Evolutionary conservation across 2,113 vertebrate species (phyloP).

Genomic region (Urocitellus parryii): DNA sequence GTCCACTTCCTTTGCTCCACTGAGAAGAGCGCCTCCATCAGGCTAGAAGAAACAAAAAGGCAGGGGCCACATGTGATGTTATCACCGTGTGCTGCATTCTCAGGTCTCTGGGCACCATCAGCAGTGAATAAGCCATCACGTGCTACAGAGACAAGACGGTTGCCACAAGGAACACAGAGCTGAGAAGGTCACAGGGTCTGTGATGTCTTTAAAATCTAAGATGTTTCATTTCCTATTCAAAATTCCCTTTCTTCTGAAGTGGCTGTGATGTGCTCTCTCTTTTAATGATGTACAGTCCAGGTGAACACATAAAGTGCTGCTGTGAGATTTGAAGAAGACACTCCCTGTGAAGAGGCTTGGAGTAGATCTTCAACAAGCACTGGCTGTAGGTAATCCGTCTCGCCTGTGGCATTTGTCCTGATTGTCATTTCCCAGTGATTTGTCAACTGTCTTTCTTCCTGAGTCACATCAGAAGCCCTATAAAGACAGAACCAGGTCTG

Average conservation of each 20-base stretch:
- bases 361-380: neutral
- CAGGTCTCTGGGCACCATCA: neutral
- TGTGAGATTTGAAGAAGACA: neutral
- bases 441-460: neutral
- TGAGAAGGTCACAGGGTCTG: neutral
- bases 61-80: neutral
- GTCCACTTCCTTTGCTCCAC: neutral
- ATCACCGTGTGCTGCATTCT: neutral
- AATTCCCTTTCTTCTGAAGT: neutral
- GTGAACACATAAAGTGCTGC: neutral
- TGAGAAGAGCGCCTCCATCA: neutral
- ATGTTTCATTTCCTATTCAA: neutral
- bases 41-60: neutral
- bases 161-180: neutral
- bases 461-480: neutral
- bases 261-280: rapidly evolving
- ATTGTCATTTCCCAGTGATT: neutral
- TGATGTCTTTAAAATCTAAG: neutral
- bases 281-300: neutral
- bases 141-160: neutral
- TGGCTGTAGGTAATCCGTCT: neutral
- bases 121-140: neutral
- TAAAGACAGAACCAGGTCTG: neutral
- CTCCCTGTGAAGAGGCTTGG: rapidly evolving
- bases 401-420: neutral